Evolutionary conservation across 2,888 invertebrate genomes (phyloP).

Genomic region (Caenorhabditis japonica): DNA sequence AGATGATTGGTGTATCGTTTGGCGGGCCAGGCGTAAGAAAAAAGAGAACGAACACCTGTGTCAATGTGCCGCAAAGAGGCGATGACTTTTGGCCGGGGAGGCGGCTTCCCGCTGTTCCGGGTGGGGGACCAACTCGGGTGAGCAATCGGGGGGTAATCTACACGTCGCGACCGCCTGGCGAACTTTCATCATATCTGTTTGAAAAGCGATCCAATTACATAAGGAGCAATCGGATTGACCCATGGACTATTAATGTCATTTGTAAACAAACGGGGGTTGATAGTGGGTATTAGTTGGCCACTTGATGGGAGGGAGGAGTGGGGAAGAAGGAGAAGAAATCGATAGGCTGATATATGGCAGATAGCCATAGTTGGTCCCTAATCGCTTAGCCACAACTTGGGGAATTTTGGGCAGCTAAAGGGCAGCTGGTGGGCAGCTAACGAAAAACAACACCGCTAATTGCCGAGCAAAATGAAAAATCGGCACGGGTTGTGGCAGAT

Average conservation of each 20-base stretch:
- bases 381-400: too few species aligned
- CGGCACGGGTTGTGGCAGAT: too few species aligned
- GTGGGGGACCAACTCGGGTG: too few species aligned
- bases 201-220: conserved; percentile 42
- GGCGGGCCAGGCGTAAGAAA: conserved; percentile 7
- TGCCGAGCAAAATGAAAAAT: too few species aligned
- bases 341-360: too few species aligned
- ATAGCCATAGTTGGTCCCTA: too few species aligned
- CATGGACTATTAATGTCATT: conserved; percentile 35
- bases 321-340: background rate
- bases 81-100: conserved; percentile 2
- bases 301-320: background rate
- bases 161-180: too few species aligned
- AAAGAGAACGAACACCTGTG: conserved; percentile 34
- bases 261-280: conserved; percentile 29
- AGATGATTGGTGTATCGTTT: conserved; percentile 49
- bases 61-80: conserved; percentile 38
- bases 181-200: conserved; percentile 22
- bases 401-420: too few species aligned
- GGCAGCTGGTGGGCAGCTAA: too few species aligned
- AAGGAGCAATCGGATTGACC: conserved; percentile 27
- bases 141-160: too few species aligned
- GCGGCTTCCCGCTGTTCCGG: background rate
- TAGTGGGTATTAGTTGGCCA: conserved; percentile 12
- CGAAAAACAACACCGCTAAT: too few species aligned